phyloP scores from a whole-genome alignment of 2,888 invertebrate genomes.

The Galerucella calmariensis region DNA sequence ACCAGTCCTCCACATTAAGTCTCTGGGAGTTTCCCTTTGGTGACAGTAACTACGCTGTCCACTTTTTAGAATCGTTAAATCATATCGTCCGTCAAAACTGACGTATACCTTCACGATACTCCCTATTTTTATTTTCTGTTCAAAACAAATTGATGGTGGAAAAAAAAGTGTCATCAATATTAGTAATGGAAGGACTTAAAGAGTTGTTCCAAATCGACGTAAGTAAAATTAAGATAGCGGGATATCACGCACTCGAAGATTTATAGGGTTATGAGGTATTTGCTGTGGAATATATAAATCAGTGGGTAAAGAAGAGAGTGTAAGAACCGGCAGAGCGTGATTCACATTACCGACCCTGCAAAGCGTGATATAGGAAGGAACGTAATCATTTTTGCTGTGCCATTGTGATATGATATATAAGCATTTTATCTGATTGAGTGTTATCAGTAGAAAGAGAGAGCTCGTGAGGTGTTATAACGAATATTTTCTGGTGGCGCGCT shows the following conservation, averaged over 20 bases:
- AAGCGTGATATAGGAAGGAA: constrained; percentile 63
- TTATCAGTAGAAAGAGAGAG: constrained; percentile 48
- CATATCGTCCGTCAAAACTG: too few relatives aligned
- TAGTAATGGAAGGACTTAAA: not conserved
- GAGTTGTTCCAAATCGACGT: constrained; percentile 31
- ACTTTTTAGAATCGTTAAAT: too few relatives aligned
- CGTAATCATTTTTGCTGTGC: constrained; percentile 65
- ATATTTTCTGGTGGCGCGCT: constrained; percentile 50
- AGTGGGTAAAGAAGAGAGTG: constrained; percentile 59
- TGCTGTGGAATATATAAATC: constrained; percentile 62
- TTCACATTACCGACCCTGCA: constrained; percentile 62
- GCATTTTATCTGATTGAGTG: constrained; percentile 55
- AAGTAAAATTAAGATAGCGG: constrained; percentile 37
- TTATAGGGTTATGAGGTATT: constrained; percentile 59
- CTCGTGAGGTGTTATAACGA: constrained; percentile 56
- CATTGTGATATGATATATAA: constrained; percentile 65
- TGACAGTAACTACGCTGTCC: too few relatives aligned
- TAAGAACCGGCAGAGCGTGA: constrained; percentile 64
- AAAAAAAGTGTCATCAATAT: constrained; percentile 6
- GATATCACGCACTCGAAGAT: constrained; percentile 49
- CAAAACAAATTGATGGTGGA: not conserved
- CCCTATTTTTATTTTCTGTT: not conserved
- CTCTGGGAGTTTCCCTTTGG: too few relatives aligned
- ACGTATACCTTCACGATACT: too few relatives aligned
- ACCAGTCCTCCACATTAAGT: too few relatives aligned